Percentiles rank a stretch among this genome's conserved stretches.
phyloP scores from a whole-genome alignment of 92 coral and sea anemone genomes.

The Actinostola sp. region DNA sequence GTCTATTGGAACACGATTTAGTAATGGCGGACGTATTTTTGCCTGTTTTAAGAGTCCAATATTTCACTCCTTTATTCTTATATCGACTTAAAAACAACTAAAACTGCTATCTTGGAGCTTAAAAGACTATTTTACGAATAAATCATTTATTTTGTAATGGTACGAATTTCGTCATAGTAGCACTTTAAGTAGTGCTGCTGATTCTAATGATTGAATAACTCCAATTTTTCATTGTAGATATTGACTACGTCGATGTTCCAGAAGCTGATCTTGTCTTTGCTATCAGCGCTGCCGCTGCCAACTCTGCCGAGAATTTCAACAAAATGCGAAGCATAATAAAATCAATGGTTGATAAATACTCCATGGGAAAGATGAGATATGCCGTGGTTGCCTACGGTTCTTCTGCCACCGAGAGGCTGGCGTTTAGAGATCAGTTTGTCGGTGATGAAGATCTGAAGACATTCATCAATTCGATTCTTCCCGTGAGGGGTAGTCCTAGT shows the following conservation, averaged over 20 bases:
- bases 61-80: too few relatives aligned
- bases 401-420: conserved; percentile 43
- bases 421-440: conserved; percentile 37
- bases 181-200: background rate
- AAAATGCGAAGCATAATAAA: conserved; percentile 25
- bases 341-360: conserved; percentile 46
- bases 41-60: too few relatives aligned
- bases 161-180: too few relatives aligned
- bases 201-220: background rate
- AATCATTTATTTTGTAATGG: too few relatives aligned
- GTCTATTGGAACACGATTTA: too few relatives aligned
- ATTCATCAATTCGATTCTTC: conserved; percentile 53
- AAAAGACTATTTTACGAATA: too few relatives aligned
- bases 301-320: conserved; percentile 29
- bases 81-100: too few relatives aligned
- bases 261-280: conserved; percentile 66
- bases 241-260: conserved; percentile 24
- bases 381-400: conserved; percentile 54
- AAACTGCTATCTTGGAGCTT: too few relatives aligned
- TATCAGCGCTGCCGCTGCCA: conserved; percentile 44
- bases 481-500: conserved; percentile 56
- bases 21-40: too few relatives aligned
- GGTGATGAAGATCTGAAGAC: conserved; percentile 51
- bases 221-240: conserved; percentile 3
- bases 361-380: conserved; percentile 60